Evolutionary conservation across 2,113 vertebrate genomes (phyloP).

Genomic region (Pterophyllum scalare): DNA sequence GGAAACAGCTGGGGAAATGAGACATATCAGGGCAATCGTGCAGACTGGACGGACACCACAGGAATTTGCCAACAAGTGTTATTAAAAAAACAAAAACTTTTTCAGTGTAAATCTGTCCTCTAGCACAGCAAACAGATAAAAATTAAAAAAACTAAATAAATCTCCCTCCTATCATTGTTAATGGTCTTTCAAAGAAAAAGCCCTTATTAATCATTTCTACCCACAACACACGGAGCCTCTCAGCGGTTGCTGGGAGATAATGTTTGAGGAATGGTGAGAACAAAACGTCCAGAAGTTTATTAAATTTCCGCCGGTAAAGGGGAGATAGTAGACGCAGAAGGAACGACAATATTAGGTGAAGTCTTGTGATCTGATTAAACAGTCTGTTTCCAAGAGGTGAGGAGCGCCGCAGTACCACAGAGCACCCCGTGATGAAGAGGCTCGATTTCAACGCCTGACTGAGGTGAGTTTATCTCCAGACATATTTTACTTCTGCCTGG

Average conservation of each 20-base stretch:
- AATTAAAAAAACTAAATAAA: too few species aligned
- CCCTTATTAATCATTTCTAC: constrained; percentile 13
- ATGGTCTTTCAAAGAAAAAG: background rate
- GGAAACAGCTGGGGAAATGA: too few species aligned
- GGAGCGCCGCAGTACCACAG: background rate
- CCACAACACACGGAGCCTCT: background rate
- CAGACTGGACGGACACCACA: too few species aligned
- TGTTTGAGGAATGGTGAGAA: constrained; percentile 73
- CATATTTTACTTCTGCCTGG: background rate
- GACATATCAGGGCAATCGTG: too few species aligned
- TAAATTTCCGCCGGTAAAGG: constrained; percentile 71
- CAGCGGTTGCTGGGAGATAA: constrained; percentile 72
- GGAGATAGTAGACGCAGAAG: background rate
- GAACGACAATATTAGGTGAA: background rate
- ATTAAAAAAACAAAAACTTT: too few species aligned
- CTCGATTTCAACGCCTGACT: background rate
- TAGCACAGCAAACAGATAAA: background rate
- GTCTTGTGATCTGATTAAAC: constrained; percentile 16
- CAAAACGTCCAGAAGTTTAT: constrained; percentile 60
- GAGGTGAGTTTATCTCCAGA: constrained; percentile 36
- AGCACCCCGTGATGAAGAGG: constrained; percentile 29
- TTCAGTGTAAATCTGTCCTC: background rate
- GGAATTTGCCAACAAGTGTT: too few species aligned
- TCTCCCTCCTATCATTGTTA: background rate
- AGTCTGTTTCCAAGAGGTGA: constrained; percentile 27